Evolutionary conservation across 2,113 vertebrate genomes (phyloP).

Genomic region (Gobiocypris rarus): DNA sequence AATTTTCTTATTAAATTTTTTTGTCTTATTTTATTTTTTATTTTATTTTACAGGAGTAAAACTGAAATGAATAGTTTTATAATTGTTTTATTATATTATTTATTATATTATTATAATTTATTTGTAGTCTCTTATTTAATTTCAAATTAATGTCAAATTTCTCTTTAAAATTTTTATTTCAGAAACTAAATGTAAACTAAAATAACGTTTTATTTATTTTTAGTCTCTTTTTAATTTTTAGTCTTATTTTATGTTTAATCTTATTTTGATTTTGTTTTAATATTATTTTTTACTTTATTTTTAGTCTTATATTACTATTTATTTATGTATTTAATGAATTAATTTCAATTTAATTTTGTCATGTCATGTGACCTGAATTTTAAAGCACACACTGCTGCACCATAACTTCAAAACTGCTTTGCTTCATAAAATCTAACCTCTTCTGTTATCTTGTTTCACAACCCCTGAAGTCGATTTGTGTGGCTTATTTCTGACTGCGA

Average conservation of each 20-base stretch:
- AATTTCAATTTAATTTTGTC: too few relatives aligned
- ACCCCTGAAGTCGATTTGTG: neutral
- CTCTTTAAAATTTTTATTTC: too few relatives aligned
- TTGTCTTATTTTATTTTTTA: neutral
- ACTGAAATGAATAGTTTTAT: neutral
- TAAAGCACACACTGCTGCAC: neutral
- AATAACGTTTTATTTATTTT: too few relatives aligned
- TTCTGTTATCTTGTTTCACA: neutral
- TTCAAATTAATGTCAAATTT: neutral
- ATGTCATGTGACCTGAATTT: too few relatives aligned
- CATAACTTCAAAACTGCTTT: neutral
- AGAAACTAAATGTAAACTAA: too few relatives aligned
- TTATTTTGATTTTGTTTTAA: too few relatives aligned
- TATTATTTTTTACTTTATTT: too few relatives aligned
- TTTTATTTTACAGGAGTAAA: neutral
- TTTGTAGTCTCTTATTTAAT: neutral
- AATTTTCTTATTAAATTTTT: too few relatives aligned
- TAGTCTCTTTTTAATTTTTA: too few relatives aligned
- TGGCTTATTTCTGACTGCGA: neutral
- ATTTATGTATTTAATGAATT: too few relatives aligned
- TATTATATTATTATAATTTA: neutral
- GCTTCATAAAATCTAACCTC: neutral
- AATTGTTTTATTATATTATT: neutral
- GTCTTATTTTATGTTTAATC: too few relatives aligned
- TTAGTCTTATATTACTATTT: too few relatives aligned